Evolutionary conservation across 1,140 invertebrate species (phyloP), one percentile per base, ranked within the genome.

Genomic region (Venturia canescens): DNA sequence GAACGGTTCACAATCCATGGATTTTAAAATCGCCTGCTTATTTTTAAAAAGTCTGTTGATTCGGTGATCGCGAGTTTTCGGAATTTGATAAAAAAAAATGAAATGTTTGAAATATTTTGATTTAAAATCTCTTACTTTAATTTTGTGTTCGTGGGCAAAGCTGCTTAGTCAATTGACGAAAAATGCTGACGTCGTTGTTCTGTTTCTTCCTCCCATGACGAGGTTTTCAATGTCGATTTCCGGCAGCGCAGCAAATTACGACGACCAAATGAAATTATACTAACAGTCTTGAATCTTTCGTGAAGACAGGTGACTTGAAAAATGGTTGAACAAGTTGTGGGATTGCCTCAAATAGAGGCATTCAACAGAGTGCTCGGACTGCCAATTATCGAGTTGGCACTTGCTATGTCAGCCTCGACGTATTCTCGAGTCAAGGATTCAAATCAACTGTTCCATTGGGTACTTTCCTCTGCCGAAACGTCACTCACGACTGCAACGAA

Each of bases 381-480:
- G 31, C 94, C 94, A 0, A 87, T 94, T 15, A 84, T 94, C 16
- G 93, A 93, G 80, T 89, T 92, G 29, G 94, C 93, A 15, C 88
- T 92, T 82, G 90, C 90, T 80, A 93, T 93, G 80, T 93, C 93
- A 4, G 88, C 91, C 23, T 92, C 89, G 74, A 93, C 94, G 26
- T 94, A 94, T 83, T 91, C 89, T 48, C 92, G 92, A 75, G 91
- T 94, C 29, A 94, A 94, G 89, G 91, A 92, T 88, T 89, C 87
- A 1, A 78, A 91, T 82, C 85, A 89, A 9, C 48, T 95, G 21
- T 87, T 95, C 16, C 92, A 94, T 85, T 96, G 95, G 95, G 94
- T 94, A 1, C 86, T 96, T 1, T 93, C 93, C 4, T 94, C 94
- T 0, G 95, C 94, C 1, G 95, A 96, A 87, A 93, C 93, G 21